Percentiles rank a stretch among this genome's conserved stretches.
phyloP scores from a whole-genome alignment of 2,113 vertebrate species.

The Dasyurus viverrinus region DNA sequence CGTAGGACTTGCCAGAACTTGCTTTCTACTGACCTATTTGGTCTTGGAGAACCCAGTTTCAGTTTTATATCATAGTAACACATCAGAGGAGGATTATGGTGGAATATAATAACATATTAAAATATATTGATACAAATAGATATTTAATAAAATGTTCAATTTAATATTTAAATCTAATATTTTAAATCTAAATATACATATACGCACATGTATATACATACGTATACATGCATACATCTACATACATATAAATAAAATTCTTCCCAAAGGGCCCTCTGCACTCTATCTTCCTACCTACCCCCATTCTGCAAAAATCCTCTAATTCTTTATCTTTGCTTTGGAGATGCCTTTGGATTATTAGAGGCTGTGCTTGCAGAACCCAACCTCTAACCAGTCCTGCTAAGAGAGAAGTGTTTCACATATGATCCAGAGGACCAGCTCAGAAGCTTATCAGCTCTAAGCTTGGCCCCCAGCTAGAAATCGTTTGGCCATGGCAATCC shows the following conservation, averaged over 20 bases:
- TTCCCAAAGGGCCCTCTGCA: background rate
- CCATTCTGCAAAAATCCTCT: background rate
- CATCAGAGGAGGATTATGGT: background rate
- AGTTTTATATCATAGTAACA: background rate
- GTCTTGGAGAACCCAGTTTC: background rate
- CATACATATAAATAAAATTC: background rate
- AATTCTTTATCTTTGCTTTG: background rate
- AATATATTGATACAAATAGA: background rate
- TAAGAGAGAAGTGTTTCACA: background rate
- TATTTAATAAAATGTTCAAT: background rate
- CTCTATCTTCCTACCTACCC: background rate
- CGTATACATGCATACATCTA: no score
- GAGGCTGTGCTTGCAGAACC: background rate
- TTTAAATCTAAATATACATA: no score
- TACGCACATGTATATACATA: no score
- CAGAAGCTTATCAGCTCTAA: background rate
- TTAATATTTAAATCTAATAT: background rate
- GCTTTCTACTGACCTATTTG: background rate
- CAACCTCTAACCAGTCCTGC: background rate
- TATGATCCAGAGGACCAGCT: background rate
- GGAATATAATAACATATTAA: background rate
- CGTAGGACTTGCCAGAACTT: background rate
- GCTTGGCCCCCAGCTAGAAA: background rate
- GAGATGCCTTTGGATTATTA: background rate
- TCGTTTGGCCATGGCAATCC: background rate